Evolutionary conservation across 2,797 vertebrate genomes (phyloP).

Genomic region (Coccyzus lansbergi): DNA sequence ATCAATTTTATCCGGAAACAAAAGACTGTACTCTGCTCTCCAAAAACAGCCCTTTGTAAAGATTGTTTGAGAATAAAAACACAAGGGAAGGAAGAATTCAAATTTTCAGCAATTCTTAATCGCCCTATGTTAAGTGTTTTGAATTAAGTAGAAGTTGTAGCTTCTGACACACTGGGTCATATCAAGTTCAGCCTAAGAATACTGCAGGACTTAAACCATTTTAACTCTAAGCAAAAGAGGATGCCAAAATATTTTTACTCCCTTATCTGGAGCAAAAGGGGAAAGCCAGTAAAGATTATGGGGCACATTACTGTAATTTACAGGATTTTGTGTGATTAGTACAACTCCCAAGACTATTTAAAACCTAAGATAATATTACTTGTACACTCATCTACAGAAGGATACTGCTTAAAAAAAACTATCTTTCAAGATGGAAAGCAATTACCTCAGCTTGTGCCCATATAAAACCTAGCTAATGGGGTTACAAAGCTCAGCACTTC

Average conservation of each 20-base stretch:
- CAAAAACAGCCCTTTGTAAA: conserved; percentile 67
- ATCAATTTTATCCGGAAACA: conserved; percentile 69
- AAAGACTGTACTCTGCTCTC: conserved; percentile 66
- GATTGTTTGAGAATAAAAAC: conserved; percentile 62
- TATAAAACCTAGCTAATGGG: neutral
- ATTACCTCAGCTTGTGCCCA: neutral
- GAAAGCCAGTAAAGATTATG: conserved; percentile 5
- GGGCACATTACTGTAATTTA: conserved; percentile 11
- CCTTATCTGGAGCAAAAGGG: conserved; percentile 33
- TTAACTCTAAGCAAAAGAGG: conserved; percentile 22
- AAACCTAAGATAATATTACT: conserved; percentile 15
- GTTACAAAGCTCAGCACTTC: neutral
- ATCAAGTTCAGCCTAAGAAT: conserved; percentile 43
- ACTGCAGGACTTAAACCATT: conserved; percentile 43
- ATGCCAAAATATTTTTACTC: conserved; percentile 44
- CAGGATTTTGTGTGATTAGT: conserved; percentile 12
- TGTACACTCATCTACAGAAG: neutral
- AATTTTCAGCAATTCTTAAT: conserved; percentile 63
- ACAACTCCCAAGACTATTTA: neutral
- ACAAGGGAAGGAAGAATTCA: conserved; percentile 41
- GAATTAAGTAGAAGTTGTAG: conserved; percentile 61
- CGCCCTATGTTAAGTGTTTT: neutral
- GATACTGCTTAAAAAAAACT: neutral
- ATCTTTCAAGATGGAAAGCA: conserved; percentile 6
- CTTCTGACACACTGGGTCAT: conserved; percentile 53